Evolutionary conservation across 2,113 vertebrate species (phyloP), one percentile per base, ranked within the genome.

Genomic region (Galemys pyrenaicus): DNA sequence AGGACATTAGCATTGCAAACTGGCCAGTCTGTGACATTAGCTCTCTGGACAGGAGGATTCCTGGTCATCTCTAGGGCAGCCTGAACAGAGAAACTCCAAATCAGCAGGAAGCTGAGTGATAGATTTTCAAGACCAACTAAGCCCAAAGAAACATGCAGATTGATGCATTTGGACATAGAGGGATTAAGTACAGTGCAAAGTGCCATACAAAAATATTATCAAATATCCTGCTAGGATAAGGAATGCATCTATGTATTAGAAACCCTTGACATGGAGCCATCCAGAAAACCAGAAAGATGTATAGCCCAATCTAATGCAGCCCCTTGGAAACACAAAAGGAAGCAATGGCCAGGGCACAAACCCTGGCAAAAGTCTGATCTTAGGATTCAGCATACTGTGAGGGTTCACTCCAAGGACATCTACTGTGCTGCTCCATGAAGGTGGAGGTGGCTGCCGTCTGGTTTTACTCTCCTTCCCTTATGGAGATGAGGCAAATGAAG

Each of bases 21-120:
- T 28, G 83, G 39, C 44, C 58, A 54, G 39, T 56, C 32, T 35
- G 30, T 93, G 19, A 51, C 78, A 39, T 87, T 70, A 90, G 77
- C 93, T 49, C 75, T 91, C 78, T 68, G 26, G 22, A 22, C 44
- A 2, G 16, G 41, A 80, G 62, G 10, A 22, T n/a, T 85, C 37
- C 24, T 64, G 46, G 37, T 37, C 30, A 46, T 70, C 49, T 79
- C 9, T 9, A 24, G 26, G 37, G 30, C 22, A 82, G 16, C 62
- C 77, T 79, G 26, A 94, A 86, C 28, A 89, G 51, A 94, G 39
- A 89, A 20, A 85, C 49, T 65, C 9, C 44, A 88, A 71, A n/a
- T 75, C 28, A 87, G 26, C 71, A 68, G 62, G 51, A 95, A 81
- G n/a, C 46, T 58, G 44, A 77, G 91, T 87, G 74, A 74, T 4